These are phyloP conservation scores for Panthera tigris DNA, from an alignment of 2,113 vertebrate species.

Conservation along the genomic window DNA sequence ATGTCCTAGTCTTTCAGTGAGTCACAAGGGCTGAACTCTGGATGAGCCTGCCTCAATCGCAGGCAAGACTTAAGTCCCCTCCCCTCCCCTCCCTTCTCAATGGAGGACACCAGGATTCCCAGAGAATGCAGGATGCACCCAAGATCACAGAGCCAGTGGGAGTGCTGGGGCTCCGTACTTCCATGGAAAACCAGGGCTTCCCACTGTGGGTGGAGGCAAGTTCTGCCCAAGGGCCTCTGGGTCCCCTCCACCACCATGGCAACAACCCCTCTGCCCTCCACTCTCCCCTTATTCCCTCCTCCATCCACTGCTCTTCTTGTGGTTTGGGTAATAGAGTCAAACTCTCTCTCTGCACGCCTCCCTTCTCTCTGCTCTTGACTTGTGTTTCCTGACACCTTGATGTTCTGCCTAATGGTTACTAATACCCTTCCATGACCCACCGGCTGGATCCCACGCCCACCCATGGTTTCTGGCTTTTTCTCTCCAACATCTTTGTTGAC, in stretches of 20 bases:
- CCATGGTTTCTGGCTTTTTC: not conserved
- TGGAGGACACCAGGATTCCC: not conserved
- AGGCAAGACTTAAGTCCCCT: not conserved
- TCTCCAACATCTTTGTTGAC: not conserved
- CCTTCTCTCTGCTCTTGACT: not conserved
- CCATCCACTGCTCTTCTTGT: not conserved
- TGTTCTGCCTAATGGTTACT: not conserved
- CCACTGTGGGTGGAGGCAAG: too few relatives aligned
- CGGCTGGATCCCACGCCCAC: fast-evolving
- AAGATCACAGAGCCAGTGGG: not conserved
- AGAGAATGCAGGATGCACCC: too few relatives aligned
- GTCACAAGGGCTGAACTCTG: not conserved
- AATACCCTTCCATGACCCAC: not conserved
- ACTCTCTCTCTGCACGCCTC: too few relatives aligned
- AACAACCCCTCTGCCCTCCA: not conserved
- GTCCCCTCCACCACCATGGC: not conserved
- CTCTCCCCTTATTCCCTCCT: too few relatives aligned
- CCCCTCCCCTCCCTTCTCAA: not conserved
- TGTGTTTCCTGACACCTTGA: not conserved
- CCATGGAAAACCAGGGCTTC: not conserved
- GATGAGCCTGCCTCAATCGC: not conserved
- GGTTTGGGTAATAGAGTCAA: not conserved
- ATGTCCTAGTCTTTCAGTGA: not conserved
- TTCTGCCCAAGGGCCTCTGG: not conserved
- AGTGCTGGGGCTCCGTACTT: not conserved